Evolutionary conservation across 2,888 invertebrate genomes (phyloP).

Genomic region (Timandra comae): DNA sequence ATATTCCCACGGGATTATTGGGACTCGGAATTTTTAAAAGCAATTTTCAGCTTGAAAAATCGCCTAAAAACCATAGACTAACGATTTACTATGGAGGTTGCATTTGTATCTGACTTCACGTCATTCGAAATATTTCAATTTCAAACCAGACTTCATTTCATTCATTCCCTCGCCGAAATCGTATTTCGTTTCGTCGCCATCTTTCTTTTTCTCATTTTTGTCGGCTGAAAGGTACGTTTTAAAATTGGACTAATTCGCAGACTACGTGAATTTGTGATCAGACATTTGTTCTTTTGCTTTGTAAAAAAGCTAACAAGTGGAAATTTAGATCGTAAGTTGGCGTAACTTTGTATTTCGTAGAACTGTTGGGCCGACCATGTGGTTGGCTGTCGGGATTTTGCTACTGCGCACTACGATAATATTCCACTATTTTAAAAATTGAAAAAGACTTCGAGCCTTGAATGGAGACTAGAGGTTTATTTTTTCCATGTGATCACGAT

Average conservation of each 20-base stretch:
- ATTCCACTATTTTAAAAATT: too few relatives aligned
- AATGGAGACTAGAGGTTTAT: too few relatives aligned
- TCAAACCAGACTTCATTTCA: slow-evolving; percentile 20
- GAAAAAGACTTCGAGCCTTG: too few relatives aligned
- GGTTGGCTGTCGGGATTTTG: slow-evolving; percentile 54
- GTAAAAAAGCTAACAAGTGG: slow-evolving; percentile 16
- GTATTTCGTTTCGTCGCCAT: slow-evolving; percentile 50
- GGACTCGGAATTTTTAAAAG: too few relatives aligned
- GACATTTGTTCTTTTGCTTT: slow-evolving; percentile 17
- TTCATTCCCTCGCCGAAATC: slow-evolving; percentile 35
- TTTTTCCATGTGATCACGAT: too few relatives aligned
- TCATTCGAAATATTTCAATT: slow-evolving; percentile 18
- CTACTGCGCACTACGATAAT: slow-evolving; percentile 61
- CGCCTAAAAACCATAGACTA: too few relatives aligned
- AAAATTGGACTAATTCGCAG: slow-evolving; percentile 33
- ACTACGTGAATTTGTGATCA: slow-evolving; percentile 26
- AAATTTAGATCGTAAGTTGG: slow-evolving; percentile 23
- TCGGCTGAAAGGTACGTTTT: slow-evolving; percentile 66
- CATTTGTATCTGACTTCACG: slow-evolving; percentile 15
- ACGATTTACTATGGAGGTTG: too few relatives aligned
- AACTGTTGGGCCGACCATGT: slow-evolving; percentile 53
- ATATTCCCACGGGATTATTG: too few relatives aligned
- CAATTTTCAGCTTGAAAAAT: neutral
- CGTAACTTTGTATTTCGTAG: slow-evolving; percentile 21
- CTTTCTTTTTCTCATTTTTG: slow-evolving; percentile 67